Conservation (phyloP, 2,888 invertebrate genomes). For the Augiades crinisus region DNA sequence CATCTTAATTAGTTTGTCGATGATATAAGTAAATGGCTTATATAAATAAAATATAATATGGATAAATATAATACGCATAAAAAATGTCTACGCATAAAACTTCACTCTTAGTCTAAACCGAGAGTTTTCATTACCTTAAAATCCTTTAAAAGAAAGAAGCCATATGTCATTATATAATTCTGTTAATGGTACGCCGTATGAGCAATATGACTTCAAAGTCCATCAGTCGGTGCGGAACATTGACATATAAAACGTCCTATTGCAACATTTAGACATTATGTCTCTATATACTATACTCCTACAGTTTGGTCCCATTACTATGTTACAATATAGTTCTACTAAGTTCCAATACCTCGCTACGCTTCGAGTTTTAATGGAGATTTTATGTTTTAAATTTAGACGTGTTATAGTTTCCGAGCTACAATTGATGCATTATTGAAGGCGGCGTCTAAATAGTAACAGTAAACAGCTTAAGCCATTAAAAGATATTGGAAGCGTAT, state of each 20-base stretch:
- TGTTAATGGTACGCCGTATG: no score
- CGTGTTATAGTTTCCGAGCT: conserved; percentile 1
- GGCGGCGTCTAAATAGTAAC: not conserved
- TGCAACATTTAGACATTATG: not conserved
- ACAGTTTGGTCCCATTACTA: not conserved
- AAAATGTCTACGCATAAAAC: no score
- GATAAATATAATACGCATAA: no score
- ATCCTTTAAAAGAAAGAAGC: no score
- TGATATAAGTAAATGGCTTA: no score
- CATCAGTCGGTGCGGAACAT: not conserved
- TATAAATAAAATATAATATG: no score
- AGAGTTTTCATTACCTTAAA: no score
- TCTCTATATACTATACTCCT: not conserved
- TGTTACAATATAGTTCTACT: not conserved
- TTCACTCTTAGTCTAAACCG: no score
- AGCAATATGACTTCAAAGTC: no score
- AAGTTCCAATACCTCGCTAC: not conserved
- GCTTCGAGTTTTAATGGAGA: not conserved
- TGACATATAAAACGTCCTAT: not conserved
- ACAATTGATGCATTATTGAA: not conserved
- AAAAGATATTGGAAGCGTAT: conserved; percentile 19
- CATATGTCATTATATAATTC: no score
- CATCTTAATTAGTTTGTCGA: no score
- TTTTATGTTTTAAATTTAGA: conserved; percentile 7
- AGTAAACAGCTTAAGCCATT: not conserved